phyloP scores from a whole-genome alignment of 1,140 invertebrate species.

The Xylocopa sonorina region DNA sequence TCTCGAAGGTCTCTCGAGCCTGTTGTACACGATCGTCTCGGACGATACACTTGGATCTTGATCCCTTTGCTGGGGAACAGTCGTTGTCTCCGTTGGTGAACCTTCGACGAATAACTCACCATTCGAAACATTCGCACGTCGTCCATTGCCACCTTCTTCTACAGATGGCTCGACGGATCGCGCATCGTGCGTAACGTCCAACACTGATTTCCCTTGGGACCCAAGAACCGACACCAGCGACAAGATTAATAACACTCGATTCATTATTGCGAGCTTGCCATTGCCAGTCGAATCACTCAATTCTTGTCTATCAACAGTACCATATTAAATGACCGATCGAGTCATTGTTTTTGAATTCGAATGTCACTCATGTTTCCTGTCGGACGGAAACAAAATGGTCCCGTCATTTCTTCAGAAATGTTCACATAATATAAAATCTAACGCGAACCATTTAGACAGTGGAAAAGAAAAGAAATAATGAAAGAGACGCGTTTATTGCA shows the following conservation, averaged over 20 bases:
- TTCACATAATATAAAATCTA: too few species aligned
- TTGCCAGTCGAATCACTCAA: neutral
- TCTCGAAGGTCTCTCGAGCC: neutral
- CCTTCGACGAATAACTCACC: neutral
- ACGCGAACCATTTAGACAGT: too few species aligned
- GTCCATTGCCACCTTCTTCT: too few species aligned
- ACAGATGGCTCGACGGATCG: neutral
- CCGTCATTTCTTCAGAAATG: too few species aligned
- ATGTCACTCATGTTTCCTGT: neutral
- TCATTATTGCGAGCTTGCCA: conserved; percentile 31
- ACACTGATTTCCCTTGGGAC: neutral
- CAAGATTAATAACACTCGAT: neutral
- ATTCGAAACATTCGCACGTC: neutral
- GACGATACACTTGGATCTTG: conserved; percentile 10
- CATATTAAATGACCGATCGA: neutral
- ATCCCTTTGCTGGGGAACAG: neutral
- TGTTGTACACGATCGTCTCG: conserved; percentile 43
- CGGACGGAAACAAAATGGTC: too few species aligned
- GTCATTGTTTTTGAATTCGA: neutral
- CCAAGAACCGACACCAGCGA: conserved; percentile 12
- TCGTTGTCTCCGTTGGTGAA: neutral
- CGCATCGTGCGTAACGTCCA: neutral
- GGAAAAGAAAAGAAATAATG: too few species aligned
- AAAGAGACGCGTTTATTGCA: too few species aligned
- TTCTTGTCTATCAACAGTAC: neutral